phyloP scores from a whole-genome alignment of 1,140 invertebrate genomes.

The Anastrepha ludens region DNA sequence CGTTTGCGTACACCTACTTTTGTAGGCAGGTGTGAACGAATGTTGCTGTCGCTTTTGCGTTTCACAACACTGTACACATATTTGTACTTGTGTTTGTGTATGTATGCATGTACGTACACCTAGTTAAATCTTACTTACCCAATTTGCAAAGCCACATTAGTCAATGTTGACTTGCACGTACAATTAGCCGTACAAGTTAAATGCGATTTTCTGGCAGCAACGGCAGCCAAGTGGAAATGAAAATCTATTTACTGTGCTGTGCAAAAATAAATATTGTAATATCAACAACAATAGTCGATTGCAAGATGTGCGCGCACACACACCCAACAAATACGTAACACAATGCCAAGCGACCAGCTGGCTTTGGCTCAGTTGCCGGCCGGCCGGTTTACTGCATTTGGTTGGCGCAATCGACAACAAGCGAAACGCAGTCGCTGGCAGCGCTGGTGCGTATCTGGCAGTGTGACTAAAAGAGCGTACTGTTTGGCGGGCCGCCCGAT shows the following conservation, averaged over 20 bases:
- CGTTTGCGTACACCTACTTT: too few relatives aligned
- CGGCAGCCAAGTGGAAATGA: slow-evolving; percentile 40
- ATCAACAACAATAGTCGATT: slow-evolving; percentile 30
- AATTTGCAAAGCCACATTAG: slow-evolving; percentile 25
- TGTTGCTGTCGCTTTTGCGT: too few relatives aligned
- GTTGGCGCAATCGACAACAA: slow-evolving; percentile 12
- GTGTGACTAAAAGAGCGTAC: too few relatives aligned
- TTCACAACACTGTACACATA: not conserved
- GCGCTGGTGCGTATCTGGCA: not conserved
- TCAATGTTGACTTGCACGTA: slow-evolving; percentile 26
- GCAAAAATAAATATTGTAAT: slow-evolving; percentile 37
- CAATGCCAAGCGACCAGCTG: not conserved
- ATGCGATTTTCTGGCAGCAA: slow-evolving; percentile 12
- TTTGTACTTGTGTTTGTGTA: not conserved
- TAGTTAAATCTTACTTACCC: not conserved
- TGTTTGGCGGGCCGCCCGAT: too few relatives aligned
- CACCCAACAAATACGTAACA: not conserved
- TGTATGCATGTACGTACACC: not conserved
- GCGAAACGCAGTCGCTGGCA: not conserved
- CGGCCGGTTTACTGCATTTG: slow-evolving; percentile 13
- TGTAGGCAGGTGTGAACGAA: too few relatives aligned
- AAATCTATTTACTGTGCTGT: slow-evolving; percentile 15
- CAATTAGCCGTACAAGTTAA: slow-evolving; percentile 1
- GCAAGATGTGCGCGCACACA: slow-evolving; percentile 16
- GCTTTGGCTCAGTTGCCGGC: not conserved